Base-by-base conservation (phyloP, 1,140 invertebrate genomes). In the Pogonomyrmex barbatus region DNA sequence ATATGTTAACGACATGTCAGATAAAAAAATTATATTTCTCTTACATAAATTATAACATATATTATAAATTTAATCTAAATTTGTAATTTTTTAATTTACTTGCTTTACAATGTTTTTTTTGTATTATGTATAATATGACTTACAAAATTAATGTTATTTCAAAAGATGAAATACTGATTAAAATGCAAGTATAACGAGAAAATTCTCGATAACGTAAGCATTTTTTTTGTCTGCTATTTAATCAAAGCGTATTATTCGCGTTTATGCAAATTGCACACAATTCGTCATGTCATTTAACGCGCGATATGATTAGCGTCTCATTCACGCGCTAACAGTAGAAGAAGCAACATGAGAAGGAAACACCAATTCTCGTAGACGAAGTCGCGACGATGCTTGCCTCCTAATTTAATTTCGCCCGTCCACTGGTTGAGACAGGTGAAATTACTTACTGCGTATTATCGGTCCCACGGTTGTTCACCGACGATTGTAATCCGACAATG, bases 321-420 rank as follows among this genome's bases (percentile, higher is more conserved):
- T 30, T 33, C 47, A 33, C 45, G n/a, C 8, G 47, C 12, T 45
- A 63, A n/a, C 47, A n/a, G 56, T 3, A 77, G 68, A 54, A 47
- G 42, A 65, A 63, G 58, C 82, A 54, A 81, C 50, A 52, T 33
- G 30, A 39, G 60, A 68, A 79, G 84, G 50, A 68, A 85, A 85
- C 60, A 81, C 30, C 62, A 36, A 68, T 79, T 73, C 42, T 65
- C 56, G 58, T 86, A 75, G 62, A 75, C 77, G 10, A 84, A 84
- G 30, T 76, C 79, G 68, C 73, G 67, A 87, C 75, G 58, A 45
- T 70, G 58, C 65, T 76, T 17, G 45, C 17, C 50, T 77, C 52
- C 50, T 87, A 90, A 90, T 90, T 90, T 89, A 85, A 90, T 89
- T 79, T 63, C 68, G 33, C n/a, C 36, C 70, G 68, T 87, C 86